Evolutionary conservation across 1,140 invertebrate genomes (phyloP), one percentile per base, ranked within the genome.

Genomic region (Pseudomyrmex sp.): DNA sequence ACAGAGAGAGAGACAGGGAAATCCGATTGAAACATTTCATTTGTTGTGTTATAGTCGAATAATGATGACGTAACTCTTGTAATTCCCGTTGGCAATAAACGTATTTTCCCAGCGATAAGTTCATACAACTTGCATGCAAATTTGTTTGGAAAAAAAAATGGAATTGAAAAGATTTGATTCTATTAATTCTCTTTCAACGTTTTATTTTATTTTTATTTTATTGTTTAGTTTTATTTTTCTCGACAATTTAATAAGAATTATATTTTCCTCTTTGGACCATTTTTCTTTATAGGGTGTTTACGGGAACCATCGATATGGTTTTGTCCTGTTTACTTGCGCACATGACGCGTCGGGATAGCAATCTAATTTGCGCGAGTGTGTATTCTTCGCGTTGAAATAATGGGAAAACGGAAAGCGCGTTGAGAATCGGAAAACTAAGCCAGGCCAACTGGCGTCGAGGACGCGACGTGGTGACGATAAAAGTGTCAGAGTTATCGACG

Each of bases 391-490:
- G 18, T n/a, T 59, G 50, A 18, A 84, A 69, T n/a, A 13, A 70
- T 46, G 79, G 26, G 1, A 48, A 23, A 23, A 56, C 35, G 26
- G 26, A 8, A 23, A 12, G 13, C 12, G 13, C 18, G 9, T 56
- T 58, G 83, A 26, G 66, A 82, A 88, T 82, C 73, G 83, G 85
- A 82, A 88, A 77, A 88, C 13, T 68, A 52, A 82, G 76, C 56
- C 87, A 82, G 76, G 76, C 56, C 87, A 85, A 76, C 86, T 87
- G 86, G 65, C 50, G 77, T 65, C 87, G 56, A 65, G 66, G 75
- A 69, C 85, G 82, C 56, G 59, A 73, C 77, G 54, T 56, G 65
- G 26, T 20, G 20, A 23, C 72, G 86, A 88, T 88, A 88, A 87
- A 35, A 15, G 50, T 26, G 20, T 75, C 46, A 58, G 63, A 48